Evolutionary conservation across 2,888 invertebrate species (phyloP), one percentile per base, ranked within the genome.

Genomic region (Polydrusus tereticollis): DNA sequence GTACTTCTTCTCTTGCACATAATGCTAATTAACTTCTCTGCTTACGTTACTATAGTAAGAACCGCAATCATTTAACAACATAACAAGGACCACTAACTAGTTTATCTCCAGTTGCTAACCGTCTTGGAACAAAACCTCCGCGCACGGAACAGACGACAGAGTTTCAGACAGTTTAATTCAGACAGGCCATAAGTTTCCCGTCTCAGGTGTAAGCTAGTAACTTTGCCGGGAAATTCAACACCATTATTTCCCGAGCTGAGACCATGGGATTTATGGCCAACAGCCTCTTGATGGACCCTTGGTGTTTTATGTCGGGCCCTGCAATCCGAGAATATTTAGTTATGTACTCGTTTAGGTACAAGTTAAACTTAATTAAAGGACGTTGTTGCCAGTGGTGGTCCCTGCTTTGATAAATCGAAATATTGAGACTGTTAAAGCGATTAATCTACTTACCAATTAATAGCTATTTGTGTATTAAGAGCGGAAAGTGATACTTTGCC

Each of bases 121-220:
- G 67, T 59, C 67, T 67, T 50, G 67, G 50, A 67, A 67, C 67
- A 58, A 43, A 57, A 26, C 43, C 66, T 29, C 38, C n/a, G 29
- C 70, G 64, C 64, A 59, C 47, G 57, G 58, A 70, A 58, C 66
- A 71, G 71, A 71, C 71, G 71, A 71, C 71, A 71, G 66, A 64
- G 71, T 66, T 66, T 60, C 66, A 71, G 71, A 71, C 71, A 66
- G 71, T 71, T 71, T 66, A 71, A 71, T 71, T 66, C 59, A 65
- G 71, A 71, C 71, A 55, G 71, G 71, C 60, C 71, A 71, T 71
- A 71, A 71, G 71, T 71, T 71, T 58, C 5, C 33, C 71, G 66
- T 71, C 71, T 71, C 71, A 71, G 71, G 71, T 71, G 71, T 71
- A 60, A 66, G 66, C 66, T 71, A 66, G 41, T 66, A 71, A 71